Evolutionary conservation across 2,113 vertebrate species (phyloP), one percentile per base, ranked within the genome.

Genomic region (Clarias batrachus): DNA sequence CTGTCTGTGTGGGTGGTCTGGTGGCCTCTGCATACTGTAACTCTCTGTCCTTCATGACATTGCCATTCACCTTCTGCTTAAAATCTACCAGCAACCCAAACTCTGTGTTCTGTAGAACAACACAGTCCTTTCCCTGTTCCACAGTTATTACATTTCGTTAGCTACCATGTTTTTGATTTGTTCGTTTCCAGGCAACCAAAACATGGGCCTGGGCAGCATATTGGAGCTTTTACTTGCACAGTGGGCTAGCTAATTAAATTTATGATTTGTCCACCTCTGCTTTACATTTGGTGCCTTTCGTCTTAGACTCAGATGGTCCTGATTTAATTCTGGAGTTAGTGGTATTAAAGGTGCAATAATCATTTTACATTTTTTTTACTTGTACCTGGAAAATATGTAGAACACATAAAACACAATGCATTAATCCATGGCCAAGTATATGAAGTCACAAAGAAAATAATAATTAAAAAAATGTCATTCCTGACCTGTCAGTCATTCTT

Each of bases 21-120:
- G 57, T 81, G 41, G 30, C 30, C 57, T 62, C 78, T 62, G 78
- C 30, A 25, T 41, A 81, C 30, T 81, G 57, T 81, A 81, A 62
- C 30, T 21, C 57, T 41, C 78, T 41, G 78, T 81, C 25, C 33
- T 62, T 23, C 78, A 27, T 60, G 78, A 60, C 78, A 80, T 80
- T 80, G 57, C 56, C 57, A 37, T 23, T 80, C 30, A 62, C 57
- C 57, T 62, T 81, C 78, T 81, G 78, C 57, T 81, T 81, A 62
- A 81, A 62, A 25, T 81, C 78, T 33, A 41, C 78, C 57, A 81
- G 57, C 78, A 62, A 59, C 57, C 33, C 30, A 80, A 60, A 60
- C 77, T 80, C 27, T 80, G 73, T 52, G 77, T 33, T 59, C 57
- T 80, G 77, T 27, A 80, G 17, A 60, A 80, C 23, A 80, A 80